These are phyloP conservation scores for Phrynosoma blainvillii DNA, from an alignment of 2,113 vertebrate genomes.

Conservation along the genomic window DNA sequence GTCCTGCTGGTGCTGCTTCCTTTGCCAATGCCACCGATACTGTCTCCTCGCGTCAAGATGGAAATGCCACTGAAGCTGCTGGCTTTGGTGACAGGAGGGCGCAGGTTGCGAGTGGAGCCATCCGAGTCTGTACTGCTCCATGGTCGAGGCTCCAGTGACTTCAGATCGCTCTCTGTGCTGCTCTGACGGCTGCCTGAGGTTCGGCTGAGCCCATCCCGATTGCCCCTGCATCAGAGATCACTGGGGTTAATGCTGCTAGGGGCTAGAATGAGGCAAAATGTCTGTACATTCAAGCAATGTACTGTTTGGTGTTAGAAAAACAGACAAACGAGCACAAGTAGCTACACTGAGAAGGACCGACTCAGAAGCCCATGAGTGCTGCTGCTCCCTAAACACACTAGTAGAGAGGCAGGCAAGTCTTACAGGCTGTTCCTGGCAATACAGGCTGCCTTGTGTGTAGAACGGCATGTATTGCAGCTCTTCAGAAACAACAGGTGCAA, in stretches of 20 bases:
- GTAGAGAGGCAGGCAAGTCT: not conserved
- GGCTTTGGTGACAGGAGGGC: slow-evolving; percentile 97
- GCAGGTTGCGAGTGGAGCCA: slow-evolving; percentile 88
- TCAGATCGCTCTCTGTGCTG: slow-evolving; percentile 97
- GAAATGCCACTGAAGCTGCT: slow-evolving; percentile 99
- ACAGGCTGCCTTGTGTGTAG: not conserved
- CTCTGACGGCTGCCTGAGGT: slow-evolving; percentile 96
- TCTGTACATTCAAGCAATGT: not conserved
- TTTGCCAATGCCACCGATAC: slow-evolving; percentile 87
- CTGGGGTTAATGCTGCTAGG: slow-evolving; percentile 44
- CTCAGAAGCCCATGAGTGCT: not conserved
- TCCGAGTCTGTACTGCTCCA: slow-evolving; percentile 99
- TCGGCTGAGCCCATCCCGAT: slow-evolving; percentile 88
- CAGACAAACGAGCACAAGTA: slow-evolving; percentile 21
- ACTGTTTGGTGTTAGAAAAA: not conserved
- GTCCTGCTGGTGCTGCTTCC: slow-evolving; percentile 85
- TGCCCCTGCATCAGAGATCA: slow-evolving; percentile 81
- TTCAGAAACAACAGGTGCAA: not conserved
- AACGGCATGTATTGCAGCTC: not conserved
- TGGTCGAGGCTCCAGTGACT: slow-evolving; percentile 93
- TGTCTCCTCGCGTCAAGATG: slow-evolving; percentile 96
- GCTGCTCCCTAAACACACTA: not conserved
- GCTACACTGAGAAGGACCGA: slow-evolving; percentile 1
- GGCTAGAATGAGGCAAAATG: not conserved
- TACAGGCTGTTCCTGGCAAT: not conserved